Evolutionary conservation across 2,797 vertebrate species (phyloP).

Genomic region (Eleutherodactylus coqui): DNA sequence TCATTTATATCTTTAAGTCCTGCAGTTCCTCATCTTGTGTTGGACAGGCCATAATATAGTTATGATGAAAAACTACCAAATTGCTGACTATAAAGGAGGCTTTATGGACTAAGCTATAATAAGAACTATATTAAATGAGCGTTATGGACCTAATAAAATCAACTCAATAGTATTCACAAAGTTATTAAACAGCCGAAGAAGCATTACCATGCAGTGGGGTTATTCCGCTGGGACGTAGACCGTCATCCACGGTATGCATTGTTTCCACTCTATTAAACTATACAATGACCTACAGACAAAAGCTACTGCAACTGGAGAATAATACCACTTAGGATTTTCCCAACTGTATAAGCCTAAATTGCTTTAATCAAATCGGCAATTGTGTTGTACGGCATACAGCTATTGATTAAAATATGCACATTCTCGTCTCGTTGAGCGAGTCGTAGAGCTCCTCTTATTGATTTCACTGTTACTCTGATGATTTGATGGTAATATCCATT

Average conservation of each 20-base stretch:
- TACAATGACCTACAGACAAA: neutral
- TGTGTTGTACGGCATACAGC: neutral
- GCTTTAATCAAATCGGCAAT: constrained; percentile 58
- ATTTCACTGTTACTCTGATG: constrained; percentile 51
- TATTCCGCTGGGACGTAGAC: neutral
- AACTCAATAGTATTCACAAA: neutral
- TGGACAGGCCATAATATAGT: too few relatives aligned
- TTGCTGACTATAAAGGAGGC: neutral
- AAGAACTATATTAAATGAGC: neutral
- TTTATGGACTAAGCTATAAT: neutral
- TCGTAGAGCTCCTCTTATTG: constrained; percentile 42
- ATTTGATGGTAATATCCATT: constrained; percentile 36
- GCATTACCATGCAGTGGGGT: neutral
- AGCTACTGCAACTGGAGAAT: neutral
- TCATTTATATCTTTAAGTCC: too few relatives aligned
- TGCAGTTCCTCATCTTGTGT: too few relatives aligned
- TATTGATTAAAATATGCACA: constrained; percentile 51
- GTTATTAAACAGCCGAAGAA: neutral
- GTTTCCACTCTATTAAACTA: constrained; percentile 8
- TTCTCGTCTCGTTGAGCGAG: constrained; percentile 20
- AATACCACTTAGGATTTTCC: constrained; percentile 14
- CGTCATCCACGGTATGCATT: neutral
- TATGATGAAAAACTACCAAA: neutral
- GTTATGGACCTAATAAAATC: neutral
- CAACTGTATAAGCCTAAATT: constrained; percentile 19